phyloP scores from a whole-genome alignment of 92 coral and sea anemone species.

The Zoanthus sansibaricus region DNA sequence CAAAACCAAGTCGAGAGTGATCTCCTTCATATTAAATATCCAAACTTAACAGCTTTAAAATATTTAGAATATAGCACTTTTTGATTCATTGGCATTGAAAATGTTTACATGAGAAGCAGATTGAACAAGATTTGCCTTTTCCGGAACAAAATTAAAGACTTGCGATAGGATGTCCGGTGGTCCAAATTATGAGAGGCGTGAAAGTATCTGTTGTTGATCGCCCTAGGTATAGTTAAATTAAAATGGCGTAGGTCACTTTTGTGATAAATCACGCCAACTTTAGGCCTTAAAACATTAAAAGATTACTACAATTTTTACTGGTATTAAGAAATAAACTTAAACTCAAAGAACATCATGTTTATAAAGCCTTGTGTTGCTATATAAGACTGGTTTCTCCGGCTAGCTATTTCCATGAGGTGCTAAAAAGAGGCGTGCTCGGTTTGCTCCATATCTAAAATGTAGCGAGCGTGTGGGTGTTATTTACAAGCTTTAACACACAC shows the following conservation, averaged over 20 bases:
- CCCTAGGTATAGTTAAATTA: neutral
- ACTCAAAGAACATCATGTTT: neutral
- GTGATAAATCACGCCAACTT: neutral
- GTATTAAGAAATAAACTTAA: neutral
- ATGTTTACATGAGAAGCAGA: neutral
- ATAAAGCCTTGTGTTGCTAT: neutral
- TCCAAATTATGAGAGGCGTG: neutral
- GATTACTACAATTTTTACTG: neutral
- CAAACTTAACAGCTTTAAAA: too few relatives aligned
- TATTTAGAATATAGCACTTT: neutral
- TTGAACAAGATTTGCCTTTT: neutral
- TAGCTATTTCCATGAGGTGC: neutral
- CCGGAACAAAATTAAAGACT: neutral
- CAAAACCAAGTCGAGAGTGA: too few relatives aligned
- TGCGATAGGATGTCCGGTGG: constrained; percentile 17
- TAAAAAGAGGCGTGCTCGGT: constrained; percentile 3
- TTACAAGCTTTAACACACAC: neutral
- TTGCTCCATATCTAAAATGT: neutral
- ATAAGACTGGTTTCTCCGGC: neutral
- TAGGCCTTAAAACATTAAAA: neutral
- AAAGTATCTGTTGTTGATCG: neutral
- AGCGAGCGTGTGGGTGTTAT: neutral
- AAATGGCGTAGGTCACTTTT: neutral
- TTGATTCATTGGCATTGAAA: neutral
- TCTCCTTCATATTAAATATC: too few relatives aligned